Base-by-base conservation (phyloP, 2,113 vertebrate species). In the Lasiurus borealis region DNA sequence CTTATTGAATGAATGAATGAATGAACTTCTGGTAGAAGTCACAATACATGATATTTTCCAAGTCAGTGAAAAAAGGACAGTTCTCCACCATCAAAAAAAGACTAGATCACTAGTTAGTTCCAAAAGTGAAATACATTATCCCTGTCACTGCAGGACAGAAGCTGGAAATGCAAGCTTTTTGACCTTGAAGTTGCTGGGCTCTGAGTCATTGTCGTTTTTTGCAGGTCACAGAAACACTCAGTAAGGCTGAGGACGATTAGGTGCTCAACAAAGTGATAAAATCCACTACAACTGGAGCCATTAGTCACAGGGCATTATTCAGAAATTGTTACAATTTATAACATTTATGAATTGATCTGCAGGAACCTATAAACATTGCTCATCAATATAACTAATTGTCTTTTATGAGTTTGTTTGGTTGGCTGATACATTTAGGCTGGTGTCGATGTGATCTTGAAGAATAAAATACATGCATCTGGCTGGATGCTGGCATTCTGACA, bases 291-390 rank as follows among this genome's bases (percentile, higher is more conserved):
- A 85, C 85, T 72, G 88, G 31, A 90, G 92, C 91, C 90, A 94
- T 97, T 96, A 95, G 96, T 97, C 96, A 97, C 93, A 92, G 96
- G 82, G 69, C 93, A 91, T 95, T 97, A 75, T 97, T 93, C 94
- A 95, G 94, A 91, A 97, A 97, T 92, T 90, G 88, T 88, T 88
- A 73, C 64, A 48, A 95, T 97, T 97, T 95, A 95, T 95, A 95
- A 94, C 95, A 95, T 96, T 97, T 97, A 96, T 95, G 69, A 95
- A 97, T 95, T 88, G 96, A 97, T 96, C 85, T 95, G 88, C 36
- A 92, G 88, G 78, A 96, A 91, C 73, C 92, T 21, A 46, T 95
- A 96, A 92, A 94, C 95, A 93, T 18, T 59, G 77, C 94, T 94
- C 94, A 93, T 95, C 96, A 83, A 95, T 95, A 85, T 92, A 90